Evolutionary conservation across 2,888 invertebrate species (phyloP).

Genomic region (Hydrotaea diabolus): DNA sequence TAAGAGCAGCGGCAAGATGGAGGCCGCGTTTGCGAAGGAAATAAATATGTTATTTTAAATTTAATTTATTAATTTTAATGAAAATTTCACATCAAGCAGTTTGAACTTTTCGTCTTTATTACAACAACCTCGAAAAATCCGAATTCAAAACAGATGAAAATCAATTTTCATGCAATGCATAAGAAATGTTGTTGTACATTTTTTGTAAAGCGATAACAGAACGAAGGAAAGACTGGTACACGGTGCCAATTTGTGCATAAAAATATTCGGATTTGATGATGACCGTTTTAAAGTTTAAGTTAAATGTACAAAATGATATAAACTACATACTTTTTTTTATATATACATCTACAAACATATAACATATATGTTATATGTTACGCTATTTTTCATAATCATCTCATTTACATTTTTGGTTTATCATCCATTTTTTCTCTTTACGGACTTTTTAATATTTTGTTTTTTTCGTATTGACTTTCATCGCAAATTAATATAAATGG

Average conservation of each 20-base stretch:
- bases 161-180: background rate
- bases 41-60: conserved; percentile 58
- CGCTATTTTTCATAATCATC: conserved; percentile 2
- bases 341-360: background rate
- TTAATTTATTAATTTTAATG: conserved; percentile 67
- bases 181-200: background rate
- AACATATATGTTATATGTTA: too few relatives aligned
- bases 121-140: background rate
- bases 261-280: conserved; percentile 4
- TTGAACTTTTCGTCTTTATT: background rate
- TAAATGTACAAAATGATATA: conserved; percentile 31
- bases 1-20: conserved; percentile 70
- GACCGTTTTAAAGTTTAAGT: conserved; percentile 15
- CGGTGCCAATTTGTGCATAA: conserved; percentile 20
- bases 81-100: conserved; percentile 32
- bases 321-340: background rate
- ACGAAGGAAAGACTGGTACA: background rate
- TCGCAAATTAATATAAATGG: too few relatives aligned
- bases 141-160: background rate
- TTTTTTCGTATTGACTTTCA: too few relatives aligned
- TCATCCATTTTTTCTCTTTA: background rate
- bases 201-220: background rate
- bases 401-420: background rate
- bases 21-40: conserved; percentile 44
- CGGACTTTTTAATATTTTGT: background rate